Evolutionary conservation across 2,113 vertebrate genomes (phyloP).

Genomic region (Cottus gobio): DNA sequence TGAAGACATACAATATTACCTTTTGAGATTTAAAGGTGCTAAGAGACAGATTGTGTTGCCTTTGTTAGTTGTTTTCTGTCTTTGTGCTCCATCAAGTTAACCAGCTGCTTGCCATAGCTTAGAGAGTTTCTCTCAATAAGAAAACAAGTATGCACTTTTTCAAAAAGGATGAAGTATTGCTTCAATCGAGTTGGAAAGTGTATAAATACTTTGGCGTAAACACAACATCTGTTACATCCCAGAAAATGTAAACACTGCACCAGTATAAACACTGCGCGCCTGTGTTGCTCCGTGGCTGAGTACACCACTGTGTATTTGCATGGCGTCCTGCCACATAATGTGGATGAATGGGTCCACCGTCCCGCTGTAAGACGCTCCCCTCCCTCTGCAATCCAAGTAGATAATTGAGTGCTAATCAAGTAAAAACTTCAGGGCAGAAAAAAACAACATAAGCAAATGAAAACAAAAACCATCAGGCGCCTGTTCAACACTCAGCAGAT

Average conservation of each 20-base stretch:
- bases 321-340: slow-evolving; percentile 50
- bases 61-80: background rate
- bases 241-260: slow-evolving; percentile 15
- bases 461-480: slow-evolving; percentile 28
- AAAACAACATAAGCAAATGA: slow-evolving; percentile 42
- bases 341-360: slow-evolving; percentile 66
- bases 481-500: slow-evolving; percentile 50
- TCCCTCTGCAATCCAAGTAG: slow-evolving; percentile 46
- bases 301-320: slow-evolving; percentile 43
- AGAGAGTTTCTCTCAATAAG: background rate
- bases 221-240: slow-evolving; percentile 22
- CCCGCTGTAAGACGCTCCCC: slow-evolving; percentile 42
- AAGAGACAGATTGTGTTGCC: background rate
- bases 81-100: background rate
- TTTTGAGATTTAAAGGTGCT: background rate
- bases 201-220: background rate
- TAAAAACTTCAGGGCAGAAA: slow-evolving; percentile 52
- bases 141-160: background rate
- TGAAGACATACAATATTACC: background rate
- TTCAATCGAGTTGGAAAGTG: background rate
- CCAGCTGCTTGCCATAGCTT: background rate
- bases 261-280: slow-evolving; percentile 25
- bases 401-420: slow-evolving; percentile 72
- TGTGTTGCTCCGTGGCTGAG: slow-evolving; percentile 20
- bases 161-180: background rate